Evolutionary conservation across 53 echinoderm and acorn worm genomes (phyloP), one percentile per base, ranked within the genome.

Genomic region (Mesocentrotus franciscanus): DNA sequence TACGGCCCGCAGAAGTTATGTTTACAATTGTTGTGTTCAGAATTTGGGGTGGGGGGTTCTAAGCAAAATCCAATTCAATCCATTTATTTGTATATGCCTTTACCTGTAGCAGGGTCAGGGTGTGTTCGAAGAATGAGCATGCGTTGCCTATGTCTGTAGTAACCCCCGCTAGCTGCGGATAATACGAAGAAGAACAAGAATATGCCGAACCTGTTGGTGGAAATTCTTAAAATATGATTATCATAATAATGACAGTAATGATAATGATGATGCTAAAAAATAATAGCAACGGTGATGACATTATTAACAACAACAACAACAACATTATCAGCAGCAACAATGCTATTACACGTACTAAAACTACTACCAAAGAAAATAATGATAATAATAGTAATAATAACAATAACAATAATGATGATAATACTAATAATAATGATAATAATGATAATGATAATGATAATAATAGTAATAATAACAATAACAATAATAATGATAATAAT

Each of bases 71-170:
- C 68, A 8, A 68, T 68, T 29, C 33, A 0, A 0, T 2, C 2
- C 13, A 0, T 76, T 32, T 26, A 8, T 49, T 49, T 49, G 49
- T 49, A 4, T 49, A 49, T 49, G 49, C 49, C 66, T 87, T 55
- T 95, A 95, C 87, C 92, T 72, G 60, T 71, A 0, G n/a, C n/a
- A n/a, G n/a, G n/a, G n/a, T 78, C 34, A 0, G 96, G 92, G 18
- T 89, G 62, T 0, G 93, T 90, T 35, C 78, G 24, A 95, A 56
- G 58, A 56, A 59, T 0, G 90, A 89, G 32, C 93, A n/a, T 20
- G 68, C 13, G 56, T 91, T 96, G 95, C 18, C 96, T 89, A 56
- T 96, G 95, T 10, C 91, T 95, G 93, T 96, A 96, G 83, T 96
- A 96, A 1, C 94, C 91, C 57, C 96, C 96, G 70, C 96, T 93